Base-by-base conservation (phyloP, 2,888 invertebrate genomes). In the Drosophila mayaguana region DNA sequence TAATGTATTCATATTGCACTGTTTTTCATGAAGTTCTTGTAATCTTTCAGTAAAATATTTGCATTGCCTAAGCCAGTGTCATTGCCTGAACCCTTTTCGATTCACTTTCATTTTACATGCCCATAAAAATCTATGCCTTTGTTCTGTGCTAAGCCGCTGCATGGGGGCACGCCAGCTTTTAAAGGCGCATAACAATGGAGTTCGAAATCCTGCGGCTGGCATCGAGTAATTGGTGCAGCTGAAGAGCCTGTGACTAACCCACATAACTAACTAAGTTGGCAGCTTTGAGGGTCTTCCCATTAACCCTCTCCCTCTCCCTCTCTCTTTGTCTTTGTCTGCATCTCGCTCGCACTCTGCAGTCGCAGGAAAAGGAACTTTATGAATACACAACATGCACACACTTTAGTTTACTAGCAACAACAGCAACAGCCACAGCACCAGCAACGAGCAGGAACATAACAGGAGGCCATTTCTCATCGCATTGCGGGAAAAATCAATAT, bases 401-500 rank as follows among this genome's bases (percentile, higher is more conserved):
- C 42, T 57, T 48, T 54, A 25, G 62, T 38, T 40, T 36, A 36
- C 48, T 40, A 64, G 40, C 46, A 56, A 54, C 61, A 74, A 18
- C 34, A 61, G 32, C 32, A 32, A 57, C 25, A 38, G 3, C 34
- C 18, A 40, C 36, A 54, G 20, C 57, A 56, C 48, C 69, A 61
- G 48, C 42, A 56, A 40, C 59, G 69, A 63, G 63, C 55, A 38
- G 34, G n/a, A n/a, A 20, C 45, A 34, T 28, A 45, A 46, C 42
- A 51, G 50, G 43, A 75, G 43, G 48, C 36, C 57, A 28, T 63
- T 64, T 75, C 64, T 38, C 59, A 59, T 60, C 56, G 64, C 65
- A 56, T 57, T 69, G 72, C 66, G 80, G 75, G 88, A 88, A 84
- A 88, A 84, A 84, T 84, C 88, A 88, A 84, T 84, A 84, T 76